A percentile compares a stretch with the other conserved stretches of the same genome.
These are phyloP conservation scores for Protophormia terraenovae DNA, from an alignment of 2,888 invertebrate genomes.

Conservation along the genomic window DNA sequence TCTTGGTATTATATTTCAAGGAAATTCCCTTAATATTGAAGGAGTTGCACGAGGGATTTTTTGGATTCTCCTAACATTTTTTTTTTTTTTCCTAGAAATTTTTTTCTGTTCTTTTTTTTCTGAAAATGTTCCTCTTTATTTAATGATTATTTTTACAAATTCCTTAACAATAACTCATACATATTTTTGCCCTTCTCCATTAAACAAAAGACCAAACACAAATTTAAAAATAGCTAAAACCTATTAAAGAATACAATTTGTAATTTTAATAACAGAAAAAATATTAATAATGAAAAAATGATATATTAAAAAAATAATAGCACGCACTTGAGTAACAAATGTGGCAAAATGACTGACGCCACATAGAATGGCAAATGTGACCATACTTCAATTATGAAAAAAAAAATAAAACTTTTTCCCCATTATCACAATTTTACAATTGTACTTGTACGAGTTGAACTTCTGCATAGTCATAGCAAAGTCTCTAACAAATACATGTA, in stretches of 20 bases:
- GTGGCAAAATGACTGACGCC: slow-evolving; percentile 62
- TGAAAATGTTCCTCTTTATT: background rate
- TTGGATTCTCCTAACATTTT: too few species aligned
- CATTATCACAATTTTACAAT: slow-evolving; percentile 41
- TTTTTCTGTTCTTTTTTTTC: background rate
- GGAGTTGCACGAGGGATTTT: too few species aligned
- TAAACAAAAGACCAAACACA: background rate
- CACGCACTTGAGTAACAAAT: slow-evolving; percentile 62
- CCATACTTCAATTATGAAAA: slow-evolving; percentile 58
- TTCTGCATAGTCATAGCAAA: slow-evolving; percentile 20
- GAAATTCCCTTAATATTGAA: too few species aligned
- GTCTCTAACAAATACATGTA: background rate
- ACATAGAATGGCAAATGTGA: slow-evolving; percentile 58
- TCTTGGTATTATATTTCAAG: too few species aligned
- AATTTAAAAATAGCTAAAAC: background rate
- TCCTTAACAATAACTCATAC: background rate
- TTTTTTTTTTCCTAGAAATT: too few species aligned
- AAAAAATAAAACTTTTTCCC: slow-evolving; percentile 24
- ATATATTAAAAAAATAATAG: background rate
- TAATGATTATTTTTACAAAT: background rate
- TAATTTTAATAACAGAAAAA: background rate
- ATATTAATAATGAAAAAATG: background rate
- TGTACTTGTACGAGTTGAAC: slow-evolving; percentile 30
- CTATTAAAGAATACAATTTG: background rate
- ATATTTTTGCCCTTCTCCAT: background rate